Evolutionary conservation across 2,888 invertebrate genomes (phyloP), one percentile per base, ranked within the genome.

Genomic region (Eubasilissa splendida): DNA sequence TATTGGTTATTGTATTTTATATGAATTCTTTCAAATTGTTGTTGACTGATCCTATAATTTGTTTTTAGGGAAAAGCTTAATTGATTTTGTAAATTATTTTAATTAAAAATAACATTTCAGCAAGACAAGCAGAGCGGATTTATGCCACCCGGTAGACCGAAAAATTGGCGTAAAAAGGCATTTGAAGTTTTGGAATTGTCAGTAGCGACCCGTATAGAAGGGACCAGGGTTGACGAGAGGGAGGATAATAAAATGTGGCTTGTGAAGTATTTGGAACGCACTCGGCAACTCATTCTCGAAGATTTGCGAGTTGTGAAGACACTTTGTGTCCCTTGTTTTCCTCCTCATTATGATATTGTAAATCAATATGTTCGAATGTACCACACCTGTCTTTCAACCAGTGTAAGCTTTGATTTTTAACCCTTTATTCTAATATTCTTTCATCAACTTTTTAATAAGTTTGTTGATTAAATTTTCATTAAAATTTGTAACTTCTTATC

Each of bases 181-280:
- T 95, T 98, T 87, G 92, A 95, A 85, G 96, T 97, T 0, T 87
- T 97, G 12, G 94, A 95, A 86, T 93, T 94, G 85, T 93, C 95
- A 0, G 96, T 96, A 0, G 93, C 93, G 0, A 95, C 95, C 81
- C 92, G 97, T 80, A 96, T 99, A 77, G 99, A 99, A 88, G 99
- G 98, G 0, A 98, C 97, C 7, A 96, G 98, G 84, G 93, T 98
- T 4, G 98, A 99, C 85, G 98, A 98, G 86, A 90, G 98, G 42
- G 92, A 92, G 31, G 95, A 95, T 85, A 96, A 98, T 88, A 98
- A 98, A 88, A 94, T 97, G 89, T 99, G 99, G 99, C 91, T 99
- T 12, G 98, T 98, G 4, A 91, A 96, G 42, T 98, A 99, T 88
- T 90, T 99, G 77, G 99, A 99, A 89, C 90, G 95, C 60, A 95